Percentiles rank a stretch among this genome's conserved stretches.
Conservation (phyloP, 2,888 invertebrate species). For the Plebejus anna region DNA sequence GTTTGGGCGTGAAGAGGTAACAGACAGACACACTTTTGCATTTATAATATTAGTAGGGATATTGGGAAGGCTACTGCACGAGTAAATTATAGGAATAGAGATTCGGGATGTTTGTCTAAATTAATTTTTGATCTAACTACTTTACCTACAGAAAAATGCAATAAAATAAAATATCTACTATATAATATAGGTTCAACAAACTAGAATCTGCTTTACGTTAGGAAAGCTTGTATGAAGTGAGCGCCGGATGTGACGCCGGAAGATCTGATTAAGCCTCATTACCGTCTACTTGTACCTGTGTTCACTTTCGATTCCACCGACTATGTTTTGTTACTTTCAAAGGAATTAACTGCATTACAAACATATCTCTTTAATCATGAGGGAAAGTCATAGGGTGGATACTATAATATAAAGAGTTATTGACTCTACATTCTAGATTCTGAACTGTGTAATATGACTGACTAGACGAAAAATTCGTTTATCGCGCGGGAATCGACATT, state of each 20-base stretch:
- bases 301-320: slow-evolving; percentile 48
- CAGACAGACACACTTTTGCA: too few relatives aligned
- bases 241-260: slow-evolving; percentile 53
- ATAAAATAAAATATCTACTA: too few relatives aligned
- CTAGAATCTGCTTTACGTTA: not conserved
- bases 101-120: too few relatives aligned
- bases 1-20: too few relatives aligned
- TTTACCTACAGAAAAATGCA: too few relatives aligned
- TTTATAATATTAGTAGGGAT: too few relatives aligned
- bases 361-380: not conserved
- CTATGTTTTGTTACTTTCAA: slow-evolving; percentile 34
- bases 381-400: not conserved
- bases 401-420: not conserved
- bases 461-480: too few relatives aligned
- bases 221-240: slow-evolving; percentile 36
- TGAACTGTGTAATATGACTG: too few relatives aligned
- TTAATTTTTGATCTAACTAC: too few relatives aligned
- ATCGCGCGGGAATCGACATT: too few relatives aligned
- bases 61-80: too few relatives aligned
- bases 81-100: too few relatives aligned
- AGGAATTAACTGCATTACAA: not conserved
- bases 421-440: not conserved
- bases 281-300: slow-evolving; percentile 43
- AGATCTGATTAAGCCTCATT: slow-evolving; percentile 67
- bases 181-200: not conserved